A percentile compares a stretch with the other conserved stretches of the same genome.
phyloP scores from a whole-genome alignment of 2,888 invertebrate genomes.

The Drosophila meridiana region DNA sequence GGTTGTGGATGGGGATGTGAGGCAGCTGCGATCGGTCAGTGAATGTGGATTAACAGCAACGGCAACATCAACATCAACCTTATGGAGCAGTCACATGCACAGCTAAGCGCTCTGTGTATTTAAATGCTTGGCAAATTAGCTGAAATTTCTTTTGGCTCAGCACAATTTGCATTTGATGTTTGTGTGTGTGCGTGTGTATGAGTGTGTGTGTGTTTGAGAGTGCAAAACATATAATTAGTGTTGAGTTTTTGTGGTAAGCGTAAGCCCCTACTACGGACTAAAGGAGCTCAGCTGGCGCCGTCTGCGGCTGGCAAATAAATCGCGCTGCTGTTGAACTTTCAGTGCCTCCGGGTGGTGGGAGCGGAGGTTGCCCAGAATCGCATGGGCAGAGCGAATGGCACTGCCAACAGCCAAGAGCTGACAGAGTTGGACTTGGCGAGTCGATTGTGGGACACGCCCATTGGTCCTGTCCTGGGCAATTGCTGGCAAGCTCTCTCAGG shows the following conservation, averaged over 20 bases:
- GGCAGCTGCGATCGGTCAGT: slow-evolving; percentile 34
- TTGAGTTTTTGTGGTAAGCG: slow-evolving; percentile 59
- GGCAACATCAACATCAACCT: slow-evolving; percentile 46
- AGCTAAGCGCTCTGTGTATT: slow-evolving; percentile 61
- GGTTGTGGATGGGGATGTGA: slow-evolving; percentile 24
- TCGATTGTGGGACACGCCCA: slow-evolving; percentile 64
- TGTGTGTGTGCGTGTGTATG: slow-evolving; percentile 11
- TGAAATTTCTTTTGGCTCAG: slow-evolving; percentile 64
- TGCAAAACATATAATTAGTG: slow-evolving; percentile 71
- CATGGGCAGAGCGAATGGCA: slow-evolving; percentile 63
- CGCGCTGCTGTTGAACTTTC: slow-evolving; percentile 82
- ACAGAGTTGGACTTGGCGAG: slow-evolving; percentile 47
- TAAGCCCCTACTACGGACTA: slow-evolving; percentile 36
- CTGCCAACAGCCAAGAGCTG: slow-evolving; percentile 63
- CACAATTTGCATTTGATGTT: slow-evolving; percentile 69
- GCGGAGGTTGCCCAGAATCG: slow-evolving; percentile 39
- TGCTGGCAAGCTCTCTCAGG: slow-evolving; percentile 44
- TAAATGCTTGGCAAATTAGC: slow-evolving; percentile 76
- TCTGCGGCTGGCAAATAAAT: slow-evolving; percentile 81
- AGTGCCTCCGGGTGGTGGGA: slow-evolving; percentile 63
- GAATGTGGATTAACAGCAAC: slow-evolving; percentile 45
- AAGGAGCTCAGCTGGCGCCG: slow-evolving; percentile 73
- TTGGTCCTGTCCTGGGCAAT: slow-evolving; percentile 56
- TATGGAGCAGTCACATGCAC: slow-evolving; percentile 46
- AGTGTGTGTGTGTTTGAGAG: slow-evolving; percentile 33